Conservation (phyloP, 2,113 vertebrate species). For the Hemichromis elongatus region DNA sequence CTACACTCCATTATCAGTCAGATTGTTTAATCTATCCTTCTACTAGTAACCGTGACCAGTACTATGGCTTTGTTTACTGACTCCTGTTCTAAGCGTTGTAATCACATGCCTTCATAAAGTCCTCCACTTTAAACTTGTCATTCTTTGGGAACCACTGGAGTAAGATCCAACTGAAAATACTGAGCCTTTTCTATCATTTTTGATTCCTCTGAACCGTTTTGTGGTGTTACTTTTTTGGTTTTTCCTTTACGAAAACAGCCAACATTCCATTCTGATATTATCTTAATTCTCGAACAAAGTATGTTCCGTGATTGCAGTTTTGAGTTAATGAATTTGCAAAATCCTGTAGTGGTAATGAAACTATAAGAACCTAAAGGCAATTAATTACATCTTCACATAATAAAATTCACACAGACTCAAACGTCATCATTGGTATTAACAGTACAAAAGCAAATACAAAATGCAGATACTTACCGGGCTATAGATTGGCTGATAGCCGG, state of each 20-base stretch:
- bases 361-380: not conserved
- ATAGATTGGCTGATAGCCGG: slow-evolving; percentile 79
- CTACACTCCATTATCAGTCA: not conserved
- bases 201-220: not conserved
- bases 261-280: accelerated
- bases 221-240: not conserved
- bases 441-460: not conserved
- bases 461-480: slow-evolving; percentile 75
- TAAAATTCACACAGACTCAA: not conserved
- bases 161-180: not conserved
- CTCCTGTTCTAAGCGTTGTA: not conserved
- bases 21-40: not conserved
- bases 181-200: not conserved
- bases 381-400: not conserved
- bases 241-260: not conserved
- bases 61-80: not conserved
- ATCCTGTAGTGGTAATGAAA: not conserved
- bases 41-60: not conserved
- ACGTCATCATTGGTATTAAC: not conserved
- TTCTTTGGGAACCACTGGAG: not conserved
- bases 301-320: not conserved
- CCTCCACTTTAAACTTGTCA: accelerated
- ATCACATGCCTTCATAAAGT: not conserved
- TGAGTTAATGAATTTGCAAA: not conserved
- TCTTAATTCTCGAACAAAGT: not conserved